A percentile compares a stretch with the other conserved stretches of the same genome.
Evolutionary conservation across 2,113 vertebrate species (phyloP).

Genomic region (Pseudolaguvia tuberculata): DNA sequence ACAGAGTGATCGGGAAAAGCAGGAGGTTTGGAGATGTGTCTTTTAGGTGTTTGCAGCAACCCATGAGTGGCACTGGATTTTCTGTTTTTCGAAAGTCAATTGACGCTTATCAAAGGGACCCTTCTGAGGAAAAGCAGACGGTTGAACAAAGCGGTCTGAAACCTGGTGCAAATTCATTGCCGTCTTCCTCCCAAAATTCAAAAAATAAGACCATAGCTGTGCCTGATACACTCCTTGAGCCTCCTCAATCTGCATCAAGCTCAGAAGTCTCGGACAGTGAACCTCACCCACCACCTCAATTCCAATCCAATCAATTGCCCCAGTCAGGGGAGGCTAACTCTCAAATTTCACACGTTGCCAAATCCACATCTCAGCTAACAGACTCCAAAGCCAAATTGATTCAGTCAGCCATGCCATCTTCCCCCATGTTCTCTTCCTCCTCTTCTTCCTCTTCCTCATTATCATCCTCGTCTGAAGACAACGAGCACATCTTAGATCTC

Average conservation of each 20-base stretch:
- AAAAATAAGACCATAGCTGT: constrained; percentile 21
- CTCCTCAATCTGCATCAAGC: constrained; percentile 52
- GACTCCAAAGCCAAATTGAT: constrained; percentile 38
- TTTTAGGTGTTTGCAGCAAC: constrained; percentile 78
- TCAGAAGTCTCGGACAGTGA: constrained; percentile 65
- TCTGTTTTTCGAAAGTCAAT: constrained; percentile 70
- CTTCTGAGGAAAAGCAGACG: constrained; percentile 58
- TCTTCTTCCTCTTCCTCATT: constrained; percentile 71
- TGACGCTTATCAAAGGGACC: constrained; percentile 66
- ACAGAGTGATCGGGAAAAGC: constrained; percentile 84
- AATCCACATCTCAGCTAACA: constrained; percentile 34
- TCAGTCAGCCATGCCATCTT: constrained; percentile 43
- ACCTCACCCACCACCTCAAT: constrained; percentile 37
- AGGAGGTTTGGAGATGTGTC: constrained; percentile 82
- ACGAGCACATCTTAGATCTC: constrained; percentile 49
- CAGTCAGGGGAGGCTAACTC: constrained; percentile 23
- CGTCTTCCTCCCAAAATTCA: constrained; percentile 51
- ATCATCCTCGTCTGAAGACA: constrained; percentile 71
- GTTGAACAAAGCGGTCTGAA: constrained; percentile 60
- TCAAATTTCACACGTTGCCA: constrained; percentile 15
- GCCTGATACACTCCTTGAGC: constrained; percentile 1
- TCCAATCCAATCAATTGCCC: constrained; percentile 43
- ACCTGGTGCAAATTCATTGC: constrained; percentile 39
- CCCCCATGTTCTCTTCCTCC: constrained; percentile 68
- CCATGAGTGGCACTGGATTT: constrained; percentile 66